Evolutionary conservation across 2,797 vertebrate species (phyloP), one percentile per base, ranked within the genome.

Genomic region (Clarias platycephalus): DNA sequence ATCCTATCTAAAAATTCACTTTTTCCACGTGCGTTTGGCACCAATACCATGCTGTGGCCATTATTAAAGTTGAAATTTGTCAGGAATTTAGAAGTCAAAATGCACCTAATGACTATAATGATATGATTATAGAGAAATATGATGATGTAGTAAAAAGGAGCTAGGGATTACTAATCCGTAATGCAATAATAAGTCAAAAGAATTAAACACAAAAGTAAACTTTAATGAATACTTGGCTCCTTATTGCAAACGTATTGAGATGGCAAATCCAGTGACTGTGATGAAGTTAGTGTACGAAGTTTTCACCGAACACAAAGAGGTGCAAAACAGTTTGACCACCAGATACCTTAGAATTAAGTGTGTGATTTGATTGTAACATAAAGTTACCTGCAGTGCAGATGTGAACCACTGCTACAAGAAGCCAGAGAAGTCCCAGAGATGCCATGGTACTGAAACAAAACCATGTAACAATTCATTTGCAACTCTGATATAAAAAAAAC

Each of bases 341-440:
- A 77, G n/a, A 77, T 24, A 16, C 12, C 26, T 76, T 53, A 57
- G 12, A 75, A 75, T 10, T 2, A 57, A 22, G 6, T 8, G 31
- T 60, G 28, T 24, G 22, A 77, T 31, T 67, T 34, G 16, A 8
- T 31, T 62, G 40, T 60, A 20, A 20, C 15, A 62, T 75, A 24
- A 64, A 3, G 26, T 92, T 91, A 95, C 95, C 95, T 95, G 94
- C 88, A 70, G 82, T 68, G 67, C 87, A 70, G 9, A 80, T 13
- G 22, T 86, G 86, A 34, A 86, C 81, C 80, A 95, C 40, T 22
- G 74, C 80, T 13, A 83, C 86, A 70, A 82, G 55, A 66, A 89
- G 16, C 62, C 64, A 44, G n/a, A 86, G 62, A 79, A 89, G 40
- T 67, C 70, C 66, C 63, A 81, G 76, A 62, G 53, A 71, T 63